Evolutionary conservation across 2,113 vertebrate genomes (phyloP), one percentile per base, ranked within the genome.

Genomic region (Nannospalax galili): DNA sequence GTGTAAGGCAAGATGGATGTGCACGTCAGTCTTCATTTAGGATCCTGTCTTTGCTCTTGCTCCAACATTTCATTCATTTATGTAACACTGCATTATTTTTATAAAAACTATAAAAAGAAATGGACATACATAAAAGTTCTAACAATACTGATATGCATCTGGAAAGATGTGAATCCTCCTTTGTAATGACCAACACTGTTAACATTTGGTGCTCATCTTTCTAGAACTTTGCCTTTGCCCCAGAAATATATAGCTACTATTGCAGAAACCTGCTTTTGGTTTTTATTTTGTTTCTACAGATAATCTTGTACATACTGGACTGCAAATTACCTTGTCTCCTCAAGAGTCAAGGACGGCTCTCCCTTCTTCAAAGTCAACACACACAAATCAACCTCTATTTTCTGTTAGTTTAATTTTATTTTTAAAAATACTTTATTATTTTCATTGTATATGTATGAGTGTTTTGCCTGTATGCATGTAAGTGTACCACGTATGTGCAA

Each of bases 21-120:
- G 11, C 6, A 35, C 7, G 26, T 17, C n/a, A 5, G 35, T 35
- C 26, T 92, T 20, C 28, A 11, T 67, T 32, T 45, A 26, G 26
- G n/a, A 8, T 17, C 58, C 30, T 52, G 24, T 60, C 48, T n/a
- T 2, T 45, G 42, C 9, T 73, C 24, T 35, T 77, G 79, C 12
- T 37, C 28, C 19, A 8, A 10, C 3, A 10, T 30, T 84, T 62
- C 52, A 24, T 48, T 88, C 48, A 78, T 1, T 45, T 67, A 26
- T 28, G 11, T 45, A 70, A 62, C 32, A 80, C 20, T 48, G 84
- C 40, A 48, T 28, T 87, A 8, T 35, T 92, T 74, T 73, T 37
- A 37, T n/a, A 62, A 95, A 67, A 85, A 82, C 14, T 62, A 45
- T 37, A 78, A 52, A 85, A 94, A 86, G 69, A 73, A 87, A 88